phyloP scores from a whole-genome alignment of 2,113 vertebrate species.

The Pseudopipra pipra region DNA sequence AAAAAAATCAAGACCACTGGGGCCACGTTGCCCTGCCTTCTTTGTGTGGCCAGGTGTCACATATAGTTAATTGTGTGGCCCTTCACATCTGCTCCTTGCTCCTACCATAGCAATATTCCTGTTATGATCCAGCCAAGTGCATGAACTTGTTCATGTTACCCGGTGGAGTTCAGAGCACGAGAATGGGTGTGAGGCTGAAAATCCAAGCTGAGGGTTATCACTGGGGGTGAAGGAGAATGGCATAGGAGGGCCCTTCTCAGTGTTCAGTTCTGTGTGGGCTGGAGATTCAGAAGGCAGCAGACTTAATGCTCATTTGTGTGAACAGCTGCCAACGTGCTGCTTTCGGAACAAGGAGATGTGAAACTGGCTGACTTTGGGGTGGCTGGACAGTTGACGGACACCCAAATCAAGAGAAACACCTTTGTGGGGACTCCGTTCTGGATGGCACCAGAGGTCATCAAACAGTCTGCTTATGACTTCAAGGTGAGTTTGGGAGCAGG shows the following conservation, averaged over 20 bases:
- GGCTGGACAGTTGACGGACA: conserved; percentile 96
- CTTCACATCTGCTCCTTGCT: not conserved
- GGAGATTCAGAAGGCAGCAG: not conserved
- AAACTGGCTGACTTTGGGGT: conserved; percentile 98
- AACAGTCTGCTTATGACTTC: conserved; percentile 97
- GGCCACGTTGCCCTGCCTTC: not conserved
- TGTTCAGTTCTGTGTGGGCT: not conserved
- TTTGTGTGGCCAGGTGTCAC: not conserved
- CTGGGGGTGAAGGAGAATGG: not conserved
- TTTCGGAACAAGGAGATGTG: conserved; percentile 96
- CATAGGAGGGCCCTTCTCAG: not conserved
- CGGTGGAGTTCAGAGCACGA: not conserved
- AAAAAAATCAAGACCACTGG: not conserved
- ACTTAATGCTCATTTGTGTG: not conserved
- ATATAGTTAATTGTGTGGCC: not conserved
- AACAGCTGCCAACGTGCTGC: conserved; percentile 92
- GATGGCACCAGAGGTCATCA: conserved; percentile 99
- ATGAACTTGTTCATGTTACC: not conserved
- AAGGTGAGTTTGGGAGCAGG: conserved; percentile 78
- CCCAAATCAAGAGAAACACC: conserved; percentile 98
- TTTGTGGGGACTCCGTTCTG: conserved; percentile 98
- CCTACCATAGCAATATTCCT: not conserved
- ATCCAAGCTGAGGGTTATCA: not conserved
- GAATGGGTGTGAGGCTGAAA: not conserved
- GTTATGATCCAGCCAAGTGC: not conserved